A percentile compares a stretch with the other conserved stretches of the same genome.
phyloP scores from a whole-genome alignment of 2,888 invertebrate species.

The Ophioninae sp. region DNA sequence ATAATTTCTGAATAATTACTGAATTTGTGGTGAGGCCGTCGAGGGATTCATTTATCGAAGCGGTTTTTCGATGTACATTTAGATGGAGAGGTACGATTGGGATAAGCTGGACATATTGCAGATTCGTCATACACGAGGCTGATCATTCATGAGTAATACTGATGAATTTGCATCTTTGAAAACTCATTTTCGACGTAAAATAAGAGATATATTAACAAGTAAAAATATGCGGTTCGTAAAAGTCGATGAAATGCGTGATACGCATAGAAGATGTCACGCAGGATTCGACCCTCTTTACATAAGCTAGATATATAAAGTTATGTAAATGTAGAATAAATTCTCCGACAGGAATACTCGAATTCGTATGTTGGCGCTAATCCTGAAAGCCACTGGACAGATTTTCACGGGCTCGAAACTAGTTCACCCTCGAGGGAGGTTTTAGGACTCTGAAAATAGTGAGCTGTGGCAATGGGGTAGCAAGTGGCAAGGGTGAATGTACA shows the following conservation, averaged over 20 bases:
- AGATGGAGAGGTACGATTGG: neutral
- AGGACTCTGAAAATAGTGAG: no score
- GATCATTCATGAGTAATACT: neutral
- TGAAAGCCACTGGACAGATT: no score
- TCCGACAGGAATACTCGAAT: no score
- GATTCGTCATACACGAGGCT: neutral
- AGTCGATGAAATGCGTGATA: neutral
- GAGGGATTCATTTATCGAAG: neutral
- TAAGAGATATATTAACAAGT: neutral
- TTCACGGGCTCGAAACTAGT: no score
- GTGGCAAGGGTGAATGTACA: no score
- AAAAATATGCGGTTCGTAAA: neutral
- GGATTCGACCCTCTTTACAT: neutral
- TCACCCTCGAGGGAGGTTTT: no score
- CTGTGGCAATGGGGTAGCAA: no score
- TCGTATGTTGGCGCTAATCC: no score
- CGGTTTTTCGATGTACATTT: neutral
- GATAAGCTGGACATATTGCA: slow-evolving; percentile 1
- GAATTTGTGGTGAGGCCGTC: neutral
- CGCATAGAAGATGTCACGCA: neutral
- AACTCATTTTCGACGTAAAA: slow-evolving; percentile 3
- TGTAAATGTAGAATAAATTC: no score
- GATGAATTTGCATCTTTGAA: slow-evolving; percentile 5
- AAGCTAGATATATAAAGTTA: no score
- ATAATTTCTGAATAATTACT: neutral